These are phyloP conservation scores for Chaetoderma sp. DNA, from an alignment of 2,888 invertebrate species.

Conservation along the genomic window DNA sequence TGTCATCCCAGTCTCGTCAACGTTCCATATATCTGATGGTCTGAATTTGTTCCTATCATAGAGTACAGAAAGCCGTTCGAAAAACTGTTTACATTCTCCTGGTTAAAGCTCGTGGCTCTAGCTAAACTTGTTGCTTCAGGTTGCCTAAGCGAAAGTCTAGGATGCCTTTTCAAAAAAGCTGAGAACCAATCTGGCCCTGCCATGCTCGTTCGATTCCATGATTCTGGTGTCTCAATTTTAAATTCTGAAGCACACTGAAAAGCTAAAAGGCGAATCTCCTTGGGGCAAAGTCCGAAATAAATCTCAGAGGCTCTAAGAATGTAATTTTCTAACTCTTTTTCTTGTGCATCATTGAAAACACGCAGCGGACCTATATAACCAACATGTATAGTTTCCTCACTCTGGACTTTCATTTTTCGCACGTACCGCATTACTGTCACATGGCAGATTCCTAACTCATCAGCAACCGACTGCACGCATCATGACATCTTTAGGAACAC, in stretches of 20 bases:
- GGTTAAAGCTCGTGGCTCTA: constrained; percentile 34
- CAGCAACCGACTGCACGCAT: too few species aligned
- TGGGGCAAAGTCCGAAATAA: too few species aligned
- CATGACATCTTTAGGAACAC: too few species aligned
- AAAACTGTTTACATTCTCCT: constrained; percentile 28
- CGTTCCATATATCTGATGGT: constrained; percentile 28
- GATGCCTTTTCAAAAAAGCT: constrained; percentile 26
- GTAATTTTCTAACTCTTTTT: too few species aligned
- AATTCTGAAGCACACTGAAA: constrained; percentile 24
- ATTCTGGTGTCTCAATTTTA: constrained; percentile 18
- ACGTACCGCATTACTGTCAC: too few species aligned
- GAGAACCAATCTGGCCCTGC: constrained; percentile 38
- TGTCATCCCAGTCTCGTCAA: constrained; percentile 33
- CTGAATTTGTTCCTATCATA: constrained; percentile 23
- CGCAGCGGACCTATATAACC: too few species aligned
- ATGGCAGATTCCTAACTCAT: too few species aligned
- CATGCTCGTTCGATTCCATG: constrained; percentile 25
- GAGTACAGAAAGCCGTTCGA: constrained; percentile 22
- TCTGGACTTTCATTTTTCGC: too few species aligned
- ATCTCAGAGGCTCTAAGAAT: too few species aligned
- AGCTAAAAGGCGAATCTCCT: too few species aligned
- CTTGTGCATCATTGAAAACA: too few species aligned
- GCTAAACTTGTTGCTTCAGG: constrained; percentile 29
- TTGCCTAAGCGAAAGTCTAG: constrained; percentile 15
- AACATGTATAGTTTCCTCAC: too few species aligned